Evolutionary conservation across 2,888 invertebrate genomes (phyloP).

Genomic region (Epinotia nisella): DNA sequence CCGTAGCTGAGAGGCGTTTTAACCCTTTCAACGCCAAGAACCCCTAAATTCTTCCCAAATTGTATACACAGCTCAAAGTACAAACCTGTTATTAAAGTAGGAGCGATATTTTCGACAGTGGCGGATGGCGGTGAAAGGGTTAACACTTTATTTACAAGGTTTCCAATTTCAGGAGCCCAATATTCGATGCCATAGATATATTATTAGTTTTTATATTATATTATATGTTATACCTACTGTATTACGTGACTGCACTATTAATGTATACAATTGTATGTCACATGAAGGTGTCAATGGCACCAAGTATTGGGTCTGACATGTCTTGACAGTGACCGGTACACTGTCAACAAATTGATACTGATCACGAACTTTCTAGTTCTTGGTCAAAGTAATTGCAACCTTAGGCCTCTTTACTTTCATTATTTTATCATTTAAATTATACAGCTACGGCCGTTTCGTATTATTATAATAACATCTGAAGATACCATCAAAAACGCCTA

Average conservation of each 20-base stretch:
- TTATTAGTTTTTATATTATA: not conserved
- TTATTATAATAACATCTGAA: conserved; percentile 56
- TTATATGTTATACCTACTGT: not conserved
- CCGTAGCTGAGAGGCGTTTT: conserved; percentile 9
- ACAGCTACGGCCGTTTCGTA: conserved; percentile 31
- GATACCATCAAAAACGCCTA: conserved; percentile 48
- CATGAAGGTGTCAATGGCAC: not conserved
- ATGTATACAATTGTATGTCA: not conserved
- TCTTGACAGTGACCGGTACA: not conserved
- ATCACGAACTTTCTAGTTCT: not conserved
- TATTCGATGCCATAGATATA: not conserved
- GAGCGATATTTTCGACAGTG: not conserved
- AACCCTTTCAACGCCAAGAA: not conserved
- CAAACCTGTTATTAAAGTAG: not conserved
- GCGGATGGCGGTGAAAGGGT: not conserved
- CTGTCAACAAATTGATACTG: not conserved
- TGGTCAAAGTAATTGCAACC: not conserved
- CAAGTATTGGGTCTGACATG: not conserved
- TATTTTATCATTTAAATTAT: not conserved
- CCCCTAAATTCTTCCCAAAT: not conserved
- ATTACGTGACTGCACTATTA: no score
- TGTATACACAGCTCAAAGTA: no score
- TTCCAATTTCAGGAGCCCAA: not conserved
- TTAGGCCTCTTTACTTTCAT: not conserved
- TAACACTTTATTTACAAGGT: not conserved